Base-by-base conservation (phyloP, 2,888 invertebrate species). In the Agrotis segetum region DNA sequence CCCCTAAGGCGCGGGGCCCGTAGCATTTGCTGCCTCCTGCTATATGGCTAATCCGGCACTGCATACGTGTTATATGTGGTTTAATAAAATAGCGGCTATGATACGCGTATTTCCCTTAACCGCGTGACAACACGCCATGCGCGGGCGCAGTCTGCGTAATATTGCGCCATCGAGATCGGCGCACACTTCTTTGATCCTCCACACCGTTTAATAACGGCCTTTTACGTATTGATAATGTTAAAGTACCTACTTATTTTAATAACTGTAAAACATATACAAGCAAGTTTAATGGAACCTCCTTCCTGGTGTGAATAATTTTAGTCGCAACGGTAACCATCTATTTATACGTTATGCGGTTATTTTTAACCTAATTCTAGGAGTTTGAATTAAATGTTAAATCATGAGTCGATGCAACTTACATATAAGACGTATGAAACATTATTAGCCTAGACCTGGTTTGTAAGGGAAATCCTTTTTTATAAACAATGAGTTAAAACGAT, bases 101-200 rank as follows among this genome's bases (percentile, higher is more conserved):
- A 11, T 65, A 44, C n/a, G 70, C 47, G 76, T 71, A 80, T 80
- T 80, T 80, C 78, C 78, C 78, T 78, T 79, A 80, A 80, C 64
- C 61, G 16, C 58, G 64, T 72, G 65, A 79, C 67, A 81, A 71
- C 74, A 68, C 50, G 34, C 40, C 44, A 44, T 52, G 77, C 71
- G 40, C 77, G 14, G n/a, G 55, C 77, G 65, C 77, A 59, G 50
- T 65, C 67, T 16, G 55, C 67, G 65, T 72, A 72, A 72, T 72
- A 67, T 76, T 59, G 64, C 81, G 67, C 67, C 67, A 67, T 50
- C 81, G 67, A 65, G 65, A 67, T 50, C 21, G 60, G 56, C 67
- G 71, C 63, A 59, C 60, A 46, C 49, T 81, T 59, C 67, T 79
- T 81, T 79, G 71, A 79, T 81, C 64, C 58, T 67, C 71, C 44